phyloP scores from a whole-genome alignment of 2,888 invertebrate species.

The Leistus spinibarbis region DNA sequence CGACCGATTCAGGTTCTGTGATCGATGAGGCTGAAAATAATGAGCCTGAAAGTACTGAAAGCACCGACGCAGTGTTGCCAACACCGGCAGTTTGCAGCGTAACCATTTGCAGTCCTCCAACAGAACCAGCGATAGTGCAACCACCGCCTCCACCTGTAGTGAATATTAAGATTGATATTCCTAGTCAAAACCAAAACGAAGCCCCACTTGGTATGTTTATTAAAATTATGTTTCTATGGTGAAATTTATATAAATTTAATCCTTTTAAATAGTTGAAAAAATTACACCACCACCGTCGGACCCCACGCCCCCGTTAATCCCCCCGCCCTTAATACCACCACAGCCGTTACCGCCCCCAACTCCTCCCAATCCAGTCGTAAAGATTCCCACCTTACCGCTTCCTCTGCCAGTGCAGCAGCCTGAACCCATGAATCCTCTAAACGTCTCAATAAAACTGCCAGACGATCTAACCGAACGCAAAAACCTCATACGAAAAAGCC shows the following conservation, averaged over 20 bases:
- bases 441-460: slow-evolving; percentile 55
- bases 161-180: neutral
- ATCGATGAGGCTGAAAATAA: slow-evolving; percentile 67
- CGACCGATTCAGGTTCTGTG: slow-evolving; percentile 83
- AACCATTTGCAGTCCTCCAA: neutral
- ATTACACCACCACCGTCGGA: slow-evolving; percentile 29
- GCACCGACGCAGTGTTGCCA: slow-evolving; percentile 51
- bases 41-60: slow-evolving; percentile 52
- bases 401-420: slow-evolving; percentile 42
- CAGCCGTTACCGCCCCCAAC: slow-evolving; percentile 44
- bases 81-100: neutral
- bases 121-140: neutral
- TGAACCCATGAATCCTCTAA: slow-evolving; percentile 51
- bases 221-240: neutral
- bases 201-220: neutral
- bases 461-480: slow-evolving; percentile 57
- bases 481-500: slow-evolving; percentile 52
- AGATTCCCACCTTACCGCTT: slow-evolving; percentile 46
- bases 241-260: neutral
- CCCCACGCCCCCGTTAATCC: slow-evolving; percentile 40
- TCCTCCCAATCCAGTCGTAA: slow-evolving; percentile 46
- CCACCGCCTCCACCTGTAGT: slow-evolving; percentile 42
- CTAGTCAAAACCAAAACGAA: neutral
- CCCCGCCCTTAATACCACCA: slow-evolving; percentile 32
- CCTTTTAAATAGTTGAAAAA: neutral